phyloP scores from a whole-genome alignment of 2,888 invertebrate species.

The Chloromyia formosa region DNA sequence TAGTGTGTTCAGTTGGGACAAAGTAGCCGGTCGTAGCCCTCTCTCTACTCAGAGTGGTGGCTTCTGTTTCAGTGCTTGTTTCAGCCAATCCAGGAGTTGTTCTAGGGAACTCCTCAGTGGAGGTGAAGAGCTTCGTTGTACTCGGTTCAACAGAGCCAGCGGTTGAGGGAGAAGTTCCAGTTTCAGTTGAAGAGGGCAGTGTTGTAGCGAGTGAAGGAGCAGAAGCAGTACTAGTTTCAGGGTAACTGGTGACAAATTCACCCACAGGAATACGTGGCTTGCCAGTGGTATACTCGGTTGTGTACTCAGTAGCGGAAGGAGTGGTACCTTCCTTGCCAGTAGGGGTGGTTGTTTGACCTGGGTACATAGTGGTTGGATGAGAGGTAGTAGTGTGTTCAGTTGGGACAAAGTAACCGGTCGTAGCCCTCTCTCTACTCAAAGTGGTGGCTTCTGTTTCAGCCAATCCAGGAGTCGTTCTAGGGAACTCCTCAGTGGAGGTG shows the following conservation, averaged over 20 bases:
- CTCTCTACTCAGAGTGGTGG: too few relatives aligned
- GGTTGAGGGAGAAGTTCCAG: too few relatives aligned
- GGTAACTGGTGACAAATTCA: too few relatives aligned
- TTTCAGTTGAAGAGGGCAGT: background rate
- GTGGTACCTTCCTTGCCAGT: background rate
- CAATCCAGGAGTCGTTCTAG: too few relatives aligned
- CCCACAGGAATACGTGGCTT: background rate
- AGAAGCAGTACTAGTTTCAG: too few relatives aligned
- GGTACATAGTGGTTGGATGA: background rate
- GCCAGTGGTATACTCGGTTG: background rate
- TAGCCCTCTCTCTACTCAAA: background rate
- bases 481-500: background rate
- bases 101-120: background rate
- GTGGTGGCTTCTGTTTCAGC: background rate
- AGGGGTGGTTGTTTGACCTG: background rate
- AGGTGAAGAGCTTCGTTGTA: background rate
- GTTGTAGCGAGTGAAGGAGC: too few relatives aligned
- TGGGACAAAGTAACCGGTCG: background rate
- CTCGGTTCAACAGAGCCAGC: background rate
- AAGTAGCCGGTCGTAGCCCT: too few relatives aligned
- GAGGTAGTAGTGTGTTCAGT: too few relatives aligned
- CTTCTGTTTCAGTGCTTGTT: too few relatives aligned
- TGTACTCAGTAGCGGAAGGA: too few relatives aligned
- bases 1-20: too few relatives aligned
- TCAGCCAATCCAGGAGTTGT: background rate